A percentile compares a stretch with the other conserved stretches of the same genome.
Conservation (phyloP, 2,888 invertebrate species). For the Caenorhabditis auriculariae region DNA sequence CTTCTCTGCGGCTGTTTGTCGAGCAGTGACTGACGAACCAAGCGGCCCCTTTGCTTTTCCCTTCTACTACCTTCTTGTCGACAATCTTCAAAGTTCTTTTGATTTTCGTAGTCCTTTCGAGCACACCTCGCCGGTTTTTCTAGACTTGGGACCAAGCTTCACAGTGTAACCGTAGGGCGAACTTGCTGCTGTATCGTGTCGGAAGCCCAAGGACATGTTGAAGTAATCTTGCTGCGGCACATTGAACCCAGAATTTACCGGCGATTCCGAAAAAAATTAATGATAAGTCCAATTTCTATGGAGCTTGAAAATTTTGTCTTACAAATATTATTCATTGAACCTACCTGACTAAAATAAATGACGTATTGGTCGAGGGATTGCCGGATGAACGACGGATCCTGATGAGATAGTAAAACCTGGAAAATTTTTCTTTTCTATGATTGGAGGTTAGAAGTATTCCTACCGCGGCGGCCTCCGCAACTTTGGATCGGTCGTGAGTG, state of each 20-base stretch:
- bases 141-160: slow-evolving; percentile 40
- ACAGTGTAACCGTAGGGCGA: slow-evolving; percentile 62
- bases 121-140: slow-evolving; percentile 4
- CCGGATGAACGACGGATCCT: slow-evolving; percentile 19
- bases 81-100: slow-evolving; percentile 11
- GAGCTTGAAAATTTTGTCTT: background rate
- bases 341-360: slow-evolving; percentile 46
- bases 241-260: slow-evolving; percentile 31
- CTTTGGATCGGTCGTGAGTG: slow-evolving; percentile 22
- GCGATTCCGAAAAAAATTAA: slow-evolving; percentile 35
- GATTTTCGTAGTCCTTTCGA: background rate
- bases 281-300: background rate
- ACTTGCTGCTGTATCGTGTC: slow-evolving; percentile 55
- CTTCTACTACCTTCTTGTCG: slow-evolving; percentile 17
- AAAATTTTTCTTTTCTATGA: background rate
- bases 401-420: slow-evolving; percentile 10
- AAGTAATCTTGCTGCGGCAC: slow-evolving; percentile 25
- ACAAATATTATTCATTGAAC: background rate
- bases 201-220: slow-evolving; percentile 58
- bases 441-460: background rate
- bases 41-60: slow-evolving; percentile 50
- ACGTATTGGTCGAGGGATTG: slow-evolving; percentile 30
- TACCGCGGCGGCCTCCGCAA: slow-evolving; percentile 30
- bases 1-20: slow-evolving; percentile 50
- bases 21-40: slow-evolving; percentile 61